These are phyloP conservation scores for Gymnarchus niloticus DNA, from an alignment of 2,113 vertebrate genomes.

Conservation along the genomic window DNA sequence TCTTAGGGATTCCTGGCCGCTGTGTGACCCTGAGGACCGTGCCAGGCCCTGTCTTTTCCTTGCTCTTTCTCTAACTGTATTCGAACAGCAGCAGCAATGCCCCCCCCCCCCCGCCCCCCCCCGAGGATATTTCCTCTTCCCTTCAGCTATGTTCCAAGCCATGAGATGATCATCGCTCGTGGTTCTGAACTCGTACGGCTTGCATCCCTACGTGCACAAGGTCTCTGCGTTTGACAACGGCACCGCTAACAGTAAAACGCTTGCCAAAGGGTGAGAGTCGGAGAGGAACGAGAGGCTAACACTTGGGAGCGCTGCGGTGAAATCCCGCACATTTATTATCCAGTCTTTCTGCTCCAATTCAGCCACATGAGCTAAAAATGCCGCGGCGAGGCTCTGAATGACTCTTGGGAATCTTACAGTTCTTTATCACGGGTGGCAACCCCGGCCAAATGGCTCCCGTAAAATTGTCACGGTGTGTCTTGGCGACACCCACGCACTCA, in stretches of 20 bases:
- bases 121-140: not conserved
- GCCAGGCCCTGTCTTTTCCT: not conserved
- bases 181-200: constrained; percentile 31
- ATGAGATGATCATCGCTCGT: constrained; percentile 31
- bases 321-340: not conserved
- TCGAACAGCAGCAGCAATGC: not conserved
- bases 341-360: too few species aligned
- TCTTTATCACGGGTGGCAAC: not conserved
- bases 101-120: not conserved
- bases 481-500: not conserved
- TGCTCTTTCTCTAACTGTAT: not conserved
- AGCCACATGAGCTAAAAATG: not conserved
- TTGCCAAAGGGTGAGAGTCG: not conserved
- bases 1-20: constrained; percentile 40
- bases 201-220: not conserved
- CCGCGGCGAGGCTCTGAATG: not conserved
- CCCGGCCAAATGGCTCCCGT: not conserved
- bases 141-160: constrained; percentile 45
- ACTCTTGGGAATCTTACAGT: not conserved
- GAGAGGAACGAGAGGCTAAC: not conserved
- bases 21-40: not conserved
- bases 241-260: constrained; percentile 18
- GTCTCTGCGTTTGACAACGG: not conserved
- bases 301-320: not conserved
- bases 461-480: not conserved